phyloP scores from a whole-genome alignment of 2,888 invertebrate genomes.

The Amphipoea lucens region DNA sequence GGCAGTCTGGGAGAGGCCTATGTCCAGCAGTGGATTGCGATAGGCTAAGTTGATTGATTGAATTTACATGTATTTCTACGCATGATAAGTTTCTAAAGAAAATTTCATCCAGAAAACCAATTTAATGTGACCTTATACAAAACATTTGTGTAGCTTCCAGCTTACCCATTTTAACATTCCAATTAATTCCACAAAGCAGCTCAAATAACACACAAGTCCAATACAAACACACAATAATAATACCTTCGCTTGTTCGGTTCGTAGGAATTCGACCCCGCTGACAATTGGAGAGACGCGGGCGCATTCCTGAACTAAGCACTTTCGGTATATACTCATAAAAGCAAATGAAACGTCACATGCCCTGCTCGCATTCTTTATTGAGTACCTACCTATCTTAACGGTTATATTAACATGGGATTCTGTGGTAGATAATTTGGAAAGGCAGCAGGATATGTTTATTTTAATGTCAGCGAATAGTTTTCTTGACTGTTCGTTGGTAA shows the following conservation, averaged over 20 bases:
- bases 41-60: background rate
- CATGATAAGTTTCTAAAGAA: background rate
- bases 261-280: slow-evolving; percentile 33
- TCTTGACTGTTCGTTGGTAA: no score
- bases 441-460: background rate
- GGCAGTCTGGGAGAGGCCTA: no score
- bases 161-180: background rate
- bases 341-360: slow-evolving; percentile 23
- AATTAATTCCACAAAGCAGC: slow-evolving; percentile 3
- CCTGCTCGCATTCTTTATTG: slow-evolving; percentile 14
- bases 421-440: background rate
- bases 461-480: background rate
- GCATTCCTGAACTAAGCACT: slow-evolving; percentile 30
- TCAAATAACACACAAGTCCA: slow-evolving; percentile 12
- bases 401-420: background rate
- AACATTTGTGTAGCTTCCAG: background rate
- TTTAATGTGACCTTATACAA: background rate
- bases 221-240: slow-evolving; percentile 3
- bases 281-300: slow-evolving; percentile 22
- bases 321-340: slow-evolving; percentile 13
- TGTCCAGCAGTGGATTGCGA: no score
- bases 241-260: slow-evolving; percentile 3
- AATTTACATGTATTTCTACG: background rate
- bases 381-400: slow-evolving; percentile 6
- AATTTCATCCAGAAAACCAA: background rate